Base-by-base conservation (phyloP, 2,113 vertebrate species). In the Gavialis gangeticus region DNA sequence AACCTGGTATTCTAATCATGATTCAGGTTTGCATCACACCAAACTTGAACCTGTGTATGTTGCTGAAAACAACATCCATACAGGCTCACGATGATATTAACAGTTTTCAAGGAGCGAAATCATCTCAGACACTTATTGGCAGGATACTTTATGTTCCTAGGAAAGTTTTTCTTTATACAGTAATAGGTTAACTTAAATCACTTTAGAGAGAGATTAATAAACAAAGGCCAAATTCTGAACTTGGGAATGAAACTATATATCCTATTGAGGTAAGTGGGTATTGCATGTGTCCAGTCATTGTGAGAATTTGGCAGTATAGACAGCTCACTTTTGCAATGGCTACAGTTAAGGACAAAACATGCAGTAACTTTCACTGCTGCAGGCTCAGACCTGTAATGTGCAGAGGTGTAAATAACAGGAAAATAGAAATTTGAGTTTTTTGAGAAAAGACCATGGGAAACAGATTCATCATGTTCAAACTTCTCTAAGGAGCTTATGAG, bases 111-210 rank as follows among this genome's bases (percentile, higher is more conserved):
- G 82, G 90, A 95, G 87, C 89, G 85, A 95, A 96, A 46, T 91
- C 85, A 94, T 93, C 73, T 89, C 87, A 83, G 71, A 55, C 58
- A 28, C 90, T 92, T 89, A 90, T 89, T 94, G 85, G 89, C 55
- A 82, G 91, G 67, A 79, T 91, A 87, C 91, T 67, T 81, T 92
- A 79, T 92, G 85, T 78, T 88, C 89, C 60, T 69, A 73, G 86
- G 92, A 92, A 88, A 57, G 77, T 66, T 57, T 84, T 92, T 79
- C 62, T 77, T 79, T 87, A 79, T 73, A 34, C 90, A 95, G 80
- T 85, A 81, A 91, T 91, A 88, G 85, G n/a, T 95, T 88, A 95
- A 90, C 81, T 96, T 89, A 95, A 93, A 82, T 96, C 92, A 88
- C 79, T 92, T 93, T 17, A 97, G 81, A 86, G 82, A 92, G 79